Evolutionary conservation across 2,797 vertebrate genomes (phyloP).

Genomic region (Emys orbicularis): DNA sequence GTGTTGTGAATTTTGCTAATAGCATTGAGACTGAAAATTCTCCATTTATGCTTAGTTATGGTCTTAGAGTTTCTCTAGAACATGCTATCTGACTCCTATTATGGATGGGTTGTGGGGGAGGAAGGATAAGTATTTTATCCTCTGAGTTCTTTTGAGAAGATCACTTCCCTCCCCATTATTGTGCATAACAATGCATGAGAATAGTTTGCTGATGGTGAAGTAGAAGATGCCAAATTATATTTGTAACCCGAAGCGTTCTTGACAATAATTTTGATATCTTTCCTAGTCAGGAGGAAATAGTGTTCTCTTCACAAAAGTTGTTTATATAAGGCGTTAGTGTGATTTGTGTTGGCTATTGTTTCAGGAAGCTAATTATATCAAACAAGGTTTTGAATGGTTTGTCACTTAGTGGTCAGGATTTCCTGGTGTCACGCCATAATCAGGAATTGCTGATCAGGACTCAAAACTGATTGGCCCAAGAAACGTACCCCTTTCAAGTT

Average conservation of each 20-base stretch:
- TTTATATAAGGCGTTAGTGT: slow-evolving; percentile 22
- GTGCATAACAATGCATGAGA: neutral
- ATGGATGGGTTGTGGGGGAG: neutral
- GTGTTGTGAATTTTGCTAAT: neutral
- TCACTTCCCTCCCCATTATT: neutral
- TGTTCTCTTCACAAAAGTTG: neutral
- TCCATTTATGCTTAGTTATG: neutral
- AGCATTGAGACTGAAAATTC: neutral
- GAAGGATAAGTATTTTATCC: neutral
- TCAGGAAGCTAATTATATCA: slow-evolving; percentile 40
- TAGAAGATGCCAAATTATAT: neutral
- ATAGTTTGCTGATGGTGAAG: neutral
- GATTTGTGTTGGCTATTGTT: slow-evolving; percentile 7
- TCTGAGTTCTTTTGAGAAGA: neutral
- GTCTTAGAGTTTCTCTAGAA: neutral
- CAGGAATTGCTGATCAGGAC: slow-evolving; percentile 55
- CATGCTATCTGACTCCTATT: neutral
- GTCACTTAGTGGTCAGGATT: slow-evolving; percentile 67
- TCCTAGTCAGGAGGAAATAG: neutral
- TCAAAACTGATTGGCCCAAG: slow-evolving; percentile 61
- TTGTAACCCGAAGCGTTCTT: neutral
- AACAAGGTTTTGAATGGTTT: slow-evolving; percentile 57
- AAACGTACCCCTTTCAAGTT: slow-evolving; percentile 48
- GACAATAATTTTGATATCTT: neutral
- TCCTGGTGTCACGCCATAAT: slow-evolving; percentile 53